phyloP scores from a whole-genome alignment of 2,113 vertebrate species.

The Calyptomena viridis region DNA sequence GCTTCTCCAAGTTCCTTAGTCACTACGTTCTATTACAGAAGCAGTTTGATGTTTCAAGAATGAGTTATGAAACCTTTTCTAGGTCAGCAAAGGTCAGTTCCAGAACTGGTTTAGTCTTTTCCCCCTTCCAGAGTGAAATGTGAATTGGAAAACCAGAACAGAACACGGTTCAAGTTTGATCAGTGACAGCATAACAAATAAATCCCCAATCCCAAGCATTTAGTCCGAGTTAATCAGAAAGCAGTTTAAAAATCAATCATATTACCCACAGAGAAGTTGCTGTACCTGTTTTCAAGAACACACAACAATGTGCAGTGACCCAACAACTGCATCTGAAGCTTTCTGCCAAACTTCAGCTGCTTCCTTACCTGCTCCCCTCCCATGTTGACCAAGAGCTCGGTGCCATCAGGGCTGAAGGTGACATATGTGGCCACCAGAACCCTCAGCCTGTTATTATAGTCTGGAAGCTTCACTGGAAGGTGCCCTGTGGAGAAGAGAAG shows the following conservation, averaged over 20 bases:
- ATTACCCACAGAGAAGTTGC: neutral
- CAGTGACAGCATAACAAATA: neutral
- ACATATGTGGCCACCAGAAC: conserved; percentile 96
- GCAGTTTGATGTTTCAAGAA: conserved; percentile 1
- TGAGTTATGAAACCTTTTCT: neutral
- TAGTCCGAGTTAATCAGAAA: neutral
- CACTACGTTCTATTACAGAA: neutral
- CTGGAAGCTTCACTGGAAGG: conserved; percentile 91
- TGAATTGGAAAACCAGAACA: neutral
- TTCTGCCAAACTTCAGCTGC: neutral
- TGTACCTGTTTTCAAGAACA: neutral
- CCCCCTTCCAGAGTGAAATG: neutral
- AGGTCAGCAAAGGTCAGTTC: conserved; percentile 1
- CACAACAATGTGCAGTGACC: too few relatives aligned
- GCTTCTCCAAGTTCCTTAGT: neutral
- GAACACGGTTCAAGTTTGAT: neutral
- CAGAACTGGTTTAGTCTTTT: neutral
- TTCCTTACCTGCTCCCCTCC: conserved; percentile 93
- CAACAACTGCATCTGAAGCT: neutral
- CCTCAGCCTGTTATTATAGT: conserved; percentile 94
- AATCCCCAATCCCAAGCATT: neutral
- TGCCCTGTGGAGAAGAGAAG: conserved; percentile 78
- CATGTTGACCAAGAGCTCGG: conserved; percentile 98
- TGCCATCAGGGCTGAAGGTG: conserved; percentile 97
- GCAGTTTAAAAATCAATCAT: neutral